A percentile compares a stretch with the other conserved stretches of the same genome.
These are phyloP conservation scores for Drosophila helvetica DNA, from an alignment of 2,888 invertebrate genomes.

Conservation along the genomic window DNA sequence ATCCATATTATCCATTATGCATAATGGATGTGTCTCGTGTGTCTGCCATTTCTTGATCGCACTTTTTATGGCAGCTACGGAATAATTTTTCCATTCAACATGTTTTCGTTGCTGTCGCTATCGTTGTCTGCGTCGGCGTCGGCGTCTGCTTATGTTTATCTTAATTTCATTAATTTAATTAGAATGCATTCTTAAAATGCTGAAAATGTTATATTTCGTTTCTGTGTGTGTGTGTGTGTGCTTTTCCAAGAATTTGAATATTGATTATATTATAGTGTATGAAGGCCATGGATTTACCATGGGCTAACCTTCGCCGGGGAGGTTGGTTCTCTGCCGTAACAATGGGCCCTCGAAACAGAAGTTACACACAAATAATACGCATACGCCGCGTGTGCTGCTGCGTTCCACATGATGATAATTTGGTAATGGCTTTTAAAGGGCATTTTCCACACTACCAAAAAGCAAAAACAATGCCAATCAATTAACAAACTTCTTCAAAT, in stretches of 20 bases:
- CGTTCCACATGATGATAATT: conserved; percentile 27
- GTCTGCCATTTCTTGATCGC: conserved; percentile 54
- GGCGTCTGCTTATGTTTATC: conserved; percentile 22
- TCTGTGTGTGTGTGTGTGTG: conserved; percentile 6
- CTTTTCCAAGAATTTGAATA: conserved; percentile 28
- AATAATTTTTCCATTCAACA: conserved; percentile 63
- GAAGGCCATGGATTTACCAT: conserved; percentile 37
- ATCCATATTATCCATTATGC: conserved; percentile 28
- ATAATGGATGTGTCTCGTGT: conserved; percentile 51
- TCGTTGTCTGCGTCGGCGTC: neutral
- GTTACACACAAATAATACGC: conserved; percentile 15
- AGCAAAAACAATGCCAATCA: conserved; percentile 1
- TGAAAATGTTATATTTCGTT: conserved; percentile 10
- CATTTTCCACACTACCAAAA: conserved; percentile 3
- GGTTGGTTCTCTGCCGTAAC: conserved; percentile 18
- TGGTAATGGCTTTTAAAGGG: conserved; percentile 31
- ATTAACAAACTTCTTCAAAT: conserved; percentile 38
- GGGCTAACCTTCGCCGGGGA: conserved; percentile 22
- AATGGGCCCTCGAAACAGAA: conserved; percentile 13
- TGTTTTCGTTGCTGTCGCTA: conserved; percentile 9
- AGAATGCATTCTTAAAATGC: conserved; percentile 59
- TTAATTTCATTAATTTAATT: conserved; percentile 65
- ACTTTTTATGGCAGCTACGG: conserved; percentile 65
- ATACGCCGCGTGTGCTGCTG: conserved; percentile 34
- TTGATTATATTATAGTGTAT: conserved; percentile 23